Evolutionary conservation across 2,113 vertebrate genomes (phyloP).

Genomic region (crab-eating macaque (Macaca fascicularis)): T2T-MFA8v1.1 NC_088377.1:159400001-159400500

Average conservation of each 20-base stretch:
- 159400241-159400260: conserved; percentile 41
- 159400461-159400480: conserved; percentile 31
- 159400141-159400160: neutral
- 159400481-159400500: conserved; percentile 23
- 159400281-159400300: conserved; percentile 16
- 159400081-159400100: neutral
- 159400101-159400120: conserved; percentile 11
- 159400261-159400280: neutral
- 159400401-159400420: conserved; percentile 52
- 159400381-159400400: neutral
- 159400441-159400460: conserved; percentile 50
- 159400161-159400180: neutral
- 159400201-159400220: conserved; percentile 24
- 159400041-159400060: neutral
- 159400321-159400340: conserved; percentile 27
- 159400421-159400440: conserved; percentile 15
- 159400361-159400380: conserved; percentile 40
- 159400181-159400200: neutral
- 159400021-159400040: neutral
- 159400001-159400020: neutral
- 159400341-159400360: neutral
- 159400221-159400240: conserved; percentile 24
- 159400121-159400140: neutral
- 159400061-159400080: neutral
- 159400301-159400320: conserved; percentile 28